Evolutionary conservation across 2,888 invertebrate genomes (phyloP).

Genomic region (Didymodactylos carnosus): DNA sequence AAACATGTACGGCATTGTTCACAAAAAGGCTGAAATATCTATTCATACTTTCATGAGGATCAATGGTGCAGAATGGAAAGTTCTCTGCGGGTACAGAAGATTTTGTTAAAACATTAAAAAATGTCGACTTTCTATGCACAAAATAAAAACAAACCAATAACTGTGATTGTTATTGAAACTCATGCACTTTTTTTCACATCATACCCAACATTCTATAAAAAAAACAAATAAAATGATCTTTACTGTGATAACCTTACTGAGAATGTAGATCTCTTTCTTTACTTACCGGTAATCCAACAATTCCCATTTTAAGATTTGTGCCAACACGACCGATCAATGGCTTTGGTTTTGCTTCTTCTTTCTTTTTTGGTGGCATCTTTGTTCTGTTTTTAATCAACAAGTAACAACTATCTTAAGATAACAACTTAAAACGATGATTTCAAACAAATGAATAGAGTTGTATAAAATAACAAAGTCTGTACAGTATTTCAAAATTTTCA

Average conservation of each 20-base stretch:
- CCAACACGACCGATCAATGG: constrained; percentile 79
- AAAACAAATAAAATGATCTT: not conserved
- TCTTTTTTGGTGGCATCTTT: constrained; percentile 26
- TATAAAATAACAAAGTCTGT: too few species aligned
- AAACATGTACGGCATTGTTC: constrained; percentile 84
- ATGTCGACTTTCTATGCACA: not conserved
- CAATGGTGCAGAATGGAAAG: constrained; percentile 98
- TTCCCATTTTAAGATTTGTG: constrained; percentile 83
- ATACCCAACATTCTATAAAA: too few species aligned
- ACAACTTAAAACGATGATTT: too few species aligned
- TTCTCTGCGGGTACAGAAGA: not conserved
- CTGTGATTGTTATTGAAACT: not conserved
- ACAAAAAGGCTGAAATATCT: constrained; percentile 21
- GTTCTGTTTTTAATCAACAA: not conserved
- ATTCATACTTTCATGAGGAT: constrained; percentile 82
- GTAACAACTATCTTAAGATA: too few species aligned
- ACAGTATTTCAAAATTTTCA: too few species aligned
- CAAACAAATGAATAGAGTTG: too few species aligned
- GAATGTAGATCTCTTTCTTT: constrained; percentile 52
- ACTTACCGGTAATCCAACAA: constrained; percentile 72
- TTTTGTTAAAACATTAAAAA: not conserved
- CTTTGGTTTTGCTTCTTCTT: constrained; percentile 44
- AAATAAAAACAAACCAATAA: not conserved
- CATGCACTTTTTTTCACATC: not conserved
- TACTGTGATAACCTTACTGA: not conserved